Conservation (phyloP, 2,113 vertebrate species). For the Cyanoramphus novaezelandiae region DNA sequence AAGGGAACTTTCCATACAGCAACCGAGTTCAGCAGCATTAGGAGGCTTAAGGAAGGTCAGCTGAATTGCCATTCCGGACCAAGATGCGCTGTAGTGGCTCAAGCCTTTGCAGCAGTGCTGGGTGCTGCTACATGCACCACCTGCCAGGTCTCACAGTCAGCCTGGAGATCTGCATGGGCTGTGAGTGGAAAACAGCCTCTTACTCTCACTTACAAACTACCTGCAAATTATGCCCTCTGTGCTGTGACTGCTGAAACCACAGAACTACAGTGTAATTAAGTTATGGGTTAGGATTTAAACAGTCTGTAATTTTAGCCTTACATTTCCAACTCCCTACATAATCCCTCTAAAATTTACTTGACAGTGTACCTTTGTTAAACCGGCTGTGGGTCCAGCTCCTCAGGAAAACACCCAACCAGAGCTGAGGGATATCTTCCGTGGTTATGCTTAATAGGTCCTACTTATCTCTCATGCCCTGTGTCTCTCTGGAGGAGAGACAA, state of each 20-base stretch:
- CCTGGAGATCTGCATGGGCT: neutral
- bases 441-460: neutral
- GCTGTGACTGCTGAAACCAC: neutral
- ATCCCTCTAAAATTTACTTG: neutral
- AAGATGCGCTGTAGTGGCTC: neutral
- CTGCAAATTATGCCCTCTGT: neutral
- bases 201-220: neutral
- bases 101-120: fast-evolving
- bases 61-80: fast-evolving
- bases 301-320: neutral
- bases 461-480: neutral
- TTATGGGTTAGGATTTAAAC: neutral
- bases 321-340: neutral
- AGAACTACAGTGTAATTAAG: neutral
- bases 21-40: neutral
- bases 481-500: neutral
- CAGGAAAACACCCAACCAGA: neutral
- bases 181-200: neutral
- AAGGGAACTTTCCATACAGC: neutral
- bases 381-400: neutral
- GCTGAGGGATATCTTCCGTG: neutral
- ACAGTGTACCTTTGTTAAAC: neutral
- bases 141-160: neutral
- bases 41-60: neutral
- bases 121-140: neutral